A percentile compares a stretch with the other conserved stretches of the same genome.
Evolutionary conservation across 23 tunicate genomes (phyloP).

Genomic region (Ciona savignyi): DNA sequence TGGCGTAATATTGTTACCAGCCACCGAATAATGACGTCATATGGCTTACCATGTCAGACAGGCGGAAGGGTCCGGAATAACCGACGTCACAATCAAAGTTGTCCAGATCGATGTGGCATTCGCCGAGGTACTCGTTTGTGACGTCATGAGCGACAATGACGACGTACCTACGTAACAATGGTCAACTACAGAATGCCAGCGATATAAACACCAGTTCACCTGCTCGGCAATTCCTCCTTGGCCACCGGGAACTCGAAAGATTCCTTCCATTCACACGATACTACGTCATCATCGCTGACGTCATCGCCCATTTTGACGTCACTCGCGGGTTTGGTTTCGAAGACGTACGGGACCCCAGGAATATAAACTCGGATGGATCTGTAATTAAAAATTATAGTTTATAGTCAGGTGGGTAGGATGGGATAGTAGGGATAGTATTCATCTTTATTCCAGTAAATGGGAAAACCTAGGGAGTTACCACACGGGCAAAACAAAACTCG

Average conservation of each 20-base stretch:
- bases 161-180: conserved; percentile 43
- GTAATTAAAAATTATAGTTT: not conserved
- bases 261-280: conserved; percentile 43
- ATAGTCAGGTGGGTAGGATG: too few relatives aligned
- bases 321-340: conserved; percentile 36
- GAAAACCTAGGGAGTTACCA: too few relatives aligned
- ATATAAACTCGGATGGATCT: conserved; percentile 52
- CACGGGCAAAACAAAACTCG: too few relatives aligned
- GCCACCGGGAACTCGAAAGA: conserved; percentile 64
- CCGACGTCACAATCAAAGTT: conserved; percentile 47
- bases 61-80: conserved; percentile 40
- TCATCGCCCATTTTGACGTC: conserved; percentile 3
- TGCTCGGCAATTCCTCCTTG: conserved; percentile 55
- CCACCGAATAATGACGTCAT: not conserved
- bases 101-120: conserved; percentile 75
- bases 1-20: not conserved
- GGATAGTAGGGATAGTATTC: too few relatives aligned
- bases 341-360: conserved; percentile 75
- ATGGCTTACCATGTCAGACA: conserved; percentile 56
- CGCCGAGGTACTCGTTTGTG: conserved; percentile 62
- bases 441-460: too few relatives aligned
- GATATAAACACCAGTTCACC: conserved; percentile 16
- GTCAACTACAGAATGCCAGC: not conserved
- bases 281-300: too few relatives aligned
- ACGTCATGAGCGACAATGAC: conserved; percentile 44